These are phyloP conservation scores for Rousettus leschenaultii DNA, from an alignment of 2,113 vertebrate species.

Conservation along the genomic window DNA sequence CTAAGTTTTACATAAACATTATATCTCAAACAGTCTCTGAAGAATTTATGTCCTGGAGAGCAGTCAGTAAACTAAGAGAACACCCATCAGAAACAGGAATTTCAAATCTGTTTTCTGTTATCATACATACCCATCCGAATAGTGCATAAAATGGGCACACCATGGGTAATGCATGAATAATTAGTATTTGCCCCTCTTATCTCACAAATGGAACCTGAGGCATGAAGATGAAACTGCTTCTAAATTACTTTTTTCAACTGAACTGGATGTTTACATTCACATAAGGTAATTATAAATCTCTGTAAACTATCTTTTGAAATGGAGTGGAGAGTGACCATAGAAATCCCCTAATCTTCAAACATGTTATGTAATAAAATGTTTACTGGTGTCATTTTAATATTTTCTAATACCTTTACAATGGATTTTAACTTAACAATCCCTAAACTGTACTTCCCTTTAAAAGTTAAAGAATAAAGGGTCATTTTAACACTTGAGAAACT, in stretches of 20 bases:
- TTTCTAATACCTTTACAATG: neutral
- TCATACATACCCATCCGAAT: neutral
- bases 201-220: neutral
- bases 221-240: neutral
- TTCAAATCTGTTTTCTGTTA: neutral
- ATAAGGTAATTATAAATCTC: neutral
- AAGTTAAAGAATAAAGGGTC: neutral
- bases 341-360: neutral
- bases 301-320: neutral
- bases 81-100: neutral
- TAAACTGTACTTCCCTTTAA: neutral
- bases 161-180: neutral
- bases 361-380: neutral
- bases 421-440: neutral
- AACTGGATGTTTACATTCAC: constrained; percentile 2
- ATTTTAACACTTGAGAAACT: constrained; percentile 1
- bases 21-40: neutral
- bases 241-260: neutral
- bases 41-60: neutral
- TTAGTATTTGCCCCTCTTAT: neutral
- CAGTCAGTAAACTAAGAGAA: neutral
- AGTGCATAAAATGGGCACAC: neutral
- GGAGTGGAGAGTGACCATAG: neutral
- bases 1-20: constrained; percentile 8
- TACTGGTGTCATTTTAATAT: neutral